These are phyloP conservation scores for Palaemon carinicauda DNA, from an alignment of 1,140 invertebrate genomes.

Conservation along the genomic window DNA sequence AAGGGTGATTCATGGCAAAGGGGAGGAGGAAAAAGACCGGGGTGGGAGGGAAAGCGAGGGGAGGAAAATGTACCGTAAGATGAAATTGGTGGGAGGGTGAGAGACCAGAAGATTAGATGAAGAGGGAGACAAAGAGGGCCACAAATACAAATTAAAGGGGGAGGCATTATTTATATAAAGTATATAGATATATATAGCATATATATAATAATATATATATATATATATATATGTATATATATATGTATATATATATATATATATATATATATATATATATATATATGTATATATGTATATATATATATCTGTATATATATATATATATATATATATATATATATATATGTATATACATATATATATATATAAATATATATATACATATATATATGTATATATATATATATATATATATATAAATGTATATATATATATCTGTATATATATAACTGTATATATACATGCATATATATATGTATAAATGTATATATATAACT, in stretches of 20 bases:
- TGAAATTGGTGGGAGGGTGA: too few relatives aligned
- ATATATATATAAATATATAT: not conserved
- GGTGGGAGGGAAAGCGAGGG: too few relatives aligned
- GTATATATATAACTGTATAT: not conserved
- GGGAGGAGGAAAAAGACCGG: too few relatives aligned
- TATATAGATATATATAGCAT: not conserved
- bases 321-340: not conserved
- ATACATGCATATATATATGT: not conserved
- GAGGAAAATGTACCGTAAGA: too few relatives aligned
- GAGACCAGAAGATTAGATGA: too few relatives aligned
- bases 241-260: not conserved
- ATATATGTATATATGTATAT: not conserved
- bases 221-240: not conserved
- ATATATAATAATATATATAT: slow-evolving; percentile 2
- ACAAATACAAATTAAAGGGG: too few relatives aligned
- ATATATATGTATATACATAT: not conserved
- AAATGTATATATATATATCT: not conserved
- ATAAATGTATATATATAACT: not conserved
- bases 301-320: not conserved
- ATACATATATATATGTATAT: not conserved
- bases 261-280: not conserved
- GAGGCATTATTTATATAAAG: too few relatives aligned
- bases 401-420: not conserved
- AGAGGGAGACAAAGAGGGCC: too few relatives aligned
- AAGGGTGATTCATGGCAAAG: too few relatives aligned